phyloP scores from a whole-genome alignment of 2,797 vertebrate genomes.

The Onychomys arenicola region DNA sequence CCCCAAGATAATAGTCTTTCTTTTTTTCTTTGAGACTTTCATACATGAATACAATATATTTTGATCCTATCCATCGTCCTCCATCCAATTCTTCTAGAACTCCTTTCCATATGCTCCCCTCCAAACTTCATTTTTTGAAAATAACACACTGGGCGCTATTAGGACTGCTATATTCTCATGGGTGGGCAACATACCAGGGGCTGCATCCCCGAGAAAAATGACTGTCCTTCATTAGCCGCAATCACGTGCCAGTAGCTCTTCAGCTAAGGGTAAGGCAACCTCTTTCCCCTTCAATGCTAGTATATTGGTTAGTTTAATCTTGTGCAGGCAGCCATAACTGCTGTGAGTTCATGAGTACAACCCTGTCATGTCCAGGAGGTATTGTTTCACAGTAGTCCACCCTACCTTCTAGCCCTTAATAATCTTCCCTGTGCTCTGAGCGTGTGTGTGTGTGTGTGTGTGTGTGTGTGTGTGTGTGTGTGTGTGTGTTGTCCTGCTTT shows the following conservation, averaged over 20 bases:
- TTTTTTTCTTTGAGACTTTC: background rate
- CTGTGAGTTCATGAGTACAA: background rate
- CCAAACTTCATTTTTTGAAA: background rate
- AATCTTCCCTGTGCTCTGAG: background rate
- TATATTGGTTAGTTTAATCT: background rate
- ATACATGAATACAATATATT: background rate
- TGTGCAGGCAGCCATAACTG: background rate
- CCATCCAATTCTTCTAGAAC: background rate
- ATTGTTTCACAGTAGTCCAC: background rate
- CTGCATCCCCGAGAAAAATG: background rate
- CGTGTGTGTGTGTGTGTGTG: background rate
- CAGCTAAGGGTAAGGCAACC: background rate
- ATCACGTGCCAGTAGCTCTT: background rate
- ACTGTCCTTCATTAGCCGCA: background rate
- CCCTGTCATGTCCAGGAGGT: background rate
- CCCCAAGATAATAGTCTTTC: background rate
- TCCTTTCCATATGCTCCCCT: background rate
- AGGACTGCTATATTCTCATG: background rate
- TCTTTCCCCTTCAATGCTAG: background rate
- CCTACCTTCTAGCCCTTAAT: background rate
- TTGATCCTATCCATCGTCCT: background rate
- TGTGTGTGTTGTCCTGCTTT: background rate
- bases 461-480: background rate
- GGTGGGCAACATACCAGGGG: background rate
- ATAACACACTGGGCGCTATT: background rate